Base-by-base conservation (phyloP, 2,113 vertebrate species). In the Uropsilus gracilis region DNA sequence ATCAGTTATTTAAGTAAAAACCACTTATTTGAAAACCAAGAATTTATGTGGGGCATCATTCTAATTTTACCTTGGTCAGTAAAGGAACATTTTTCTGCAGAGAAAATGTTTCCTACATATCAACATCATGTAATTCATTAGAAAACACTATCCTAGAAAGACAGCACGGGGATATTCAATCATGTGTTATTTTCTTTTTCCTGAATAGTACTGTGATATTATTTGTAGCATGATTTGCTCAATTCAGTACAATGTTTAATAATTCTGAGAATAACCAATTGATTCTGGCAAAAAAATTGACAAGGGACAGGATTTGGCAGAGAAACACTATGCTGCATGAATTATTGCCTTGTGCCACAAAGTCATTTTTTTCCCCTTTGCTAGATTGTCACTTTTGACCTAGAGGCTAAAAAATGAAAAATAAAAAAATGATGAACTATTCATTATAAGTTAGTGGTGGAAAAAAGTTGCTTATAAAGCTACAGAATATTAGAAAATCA, bases 191-290 rank as follows among this genome's bases (percentile, higher is more conserved):
- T 94, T 92, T 94, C 80, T 83, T 84, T 92, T 69, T 75, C 50
- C 50, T 83, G 75, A 83, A 86, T 95, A 48, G 57, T 72, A 57
- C 92, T 90, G 34, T 57, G 28, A 89, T 95, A 92, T 82, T 94
- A 81, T 93, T 94, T 86, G 50, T 55, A 64, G 50, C 22, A 90
- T 73, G 75, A 94, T 95, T 96, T 95, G 10, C 59, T 92, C 95
- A 71, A 92, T 89, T 96, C 89, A 91, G 46, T 64, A 59, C 83
- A 68, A 34, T 89, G 72, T 46, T 91, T 92, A 68, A 94, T 75
- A 95, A 87, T 94, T 78, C 82, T 78, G 5, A 66, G 95, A 96
- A 97, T 89, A 94, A 91, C 69, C 55, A 32, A 88, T 91, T 90
- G 82, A 83, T 91, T 95, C 71, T n/a, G 34, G 75, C 75, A 89